Evolutionary conservation across 2,888 invertebrate species (phyloP).

Genomic region (Troglohyphantes excavatus): DNA sequence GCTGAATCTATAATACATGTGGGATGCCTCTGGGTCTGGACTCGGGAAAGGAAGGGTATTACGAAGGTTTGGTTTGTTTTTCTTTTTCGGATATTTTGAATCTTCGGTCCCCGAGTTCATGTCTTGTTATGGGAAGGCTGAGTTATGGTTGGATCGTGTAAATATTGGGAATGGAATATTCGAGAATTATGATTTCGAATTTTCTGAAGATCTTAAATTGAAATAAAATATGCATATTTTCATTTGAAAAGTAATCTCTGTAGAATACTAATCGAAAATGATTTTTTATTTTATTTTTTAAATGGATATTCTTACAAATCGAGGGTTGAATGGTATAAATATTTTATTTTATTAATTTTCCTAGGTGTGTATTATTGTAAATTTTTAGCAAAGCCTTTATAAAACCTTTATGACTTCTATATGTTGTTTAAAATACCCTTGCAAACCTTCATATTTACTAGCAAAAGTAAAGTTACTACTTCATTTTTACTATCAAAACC

Average conservation of each 20-base stretch:
- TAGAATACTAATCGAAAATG: too few species aligned
- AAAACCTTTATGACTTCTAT: too few species aligned
- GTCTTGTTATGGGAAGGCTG: background rate
- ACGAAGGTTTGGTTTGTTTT: background rate
- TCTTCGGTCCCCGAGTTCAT: background rate
- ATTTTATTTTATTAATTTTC: too few species aligned
- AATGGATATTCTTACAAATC: too few species aligned
- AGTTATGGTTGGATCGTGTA: background rate
- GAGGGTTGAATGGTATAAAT: too few species aligned
- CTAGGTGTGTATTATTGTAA: too few species aligned
- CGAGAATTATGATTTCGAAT: background rate
- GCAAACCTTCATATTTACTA: too few species aligned
- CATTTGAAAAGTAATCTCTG: background rate
- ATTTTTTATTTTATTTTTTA: too few species aligned
- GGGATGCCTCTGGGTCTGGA: background rate
- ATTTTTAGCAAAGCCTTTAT: too few species aligned
- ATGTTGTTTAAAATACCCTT: too few species aligned
- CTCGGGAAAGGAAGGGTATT: background rate
- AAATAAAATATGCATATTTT: background rate
- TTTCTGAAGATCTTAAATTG: background rate
- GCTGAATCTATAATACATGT: constrained; percentile 38
- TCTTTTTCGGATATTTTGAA: background rate
- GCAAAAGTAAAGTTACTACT: too few species aligned
- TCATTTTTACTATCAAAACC: too few species aligned
- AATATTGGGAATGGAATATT: background rate